Evolutionary conservation across 2,113 vertebrate species (phyloP).

Genomic region (Corythoichthys intestinalis): DNA sequence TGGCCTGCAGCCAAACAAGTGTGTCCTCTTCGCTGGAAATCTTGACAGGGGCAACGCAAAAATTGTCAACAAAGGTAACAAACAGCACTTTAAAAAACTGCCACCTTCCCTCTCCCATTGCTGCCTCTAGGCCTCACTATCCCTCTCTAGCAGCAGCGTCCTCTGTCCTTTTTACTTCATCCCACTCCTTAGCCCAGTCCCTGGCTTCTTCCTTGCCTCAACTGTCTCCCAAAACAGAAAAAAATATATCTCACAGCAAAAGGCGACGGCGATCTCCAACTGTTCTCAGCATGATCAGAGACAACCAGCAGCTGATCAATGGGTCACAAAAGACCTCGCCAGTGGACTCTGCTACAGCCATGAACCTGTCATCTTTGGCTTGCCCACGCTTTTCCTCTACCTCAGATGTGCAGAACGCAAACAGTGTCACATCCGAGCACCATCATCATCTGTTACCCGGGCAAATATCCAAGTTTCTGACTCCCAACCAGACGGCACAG

Average conservation of each 20-base stretch:
- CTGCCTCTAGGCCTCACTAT: conserved; percentile 53
- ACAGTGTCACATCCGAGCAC: conserved; percentile 42
- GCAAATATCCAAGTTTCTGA: conserved; percentile 35
- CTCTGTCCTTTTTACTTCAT: conserved; percentile 58
- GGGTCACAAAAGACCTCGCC: conserved; percentile 42
- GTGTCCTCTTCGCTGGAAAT: conserved; percentile 47
- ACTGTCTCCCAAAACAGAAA: conserved; percentile 50
- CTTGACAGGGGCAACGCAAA: conserved; percentile 63
- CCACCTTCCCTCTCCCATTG: conserved; percentile 52
- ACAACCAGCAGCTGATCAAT: conserved; percentile 54
- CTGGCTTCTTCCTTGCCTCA: conserved; percentile 59
- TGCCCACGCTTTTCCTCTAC: conserved; percentile 57
- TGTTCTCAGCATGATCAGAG: conserved; percentile 56
- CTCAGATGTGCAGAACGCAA: conserved; percentile 62
- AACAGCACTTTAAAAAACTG: conserved; percentile 88
- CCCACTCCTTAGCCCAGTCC: conserved; percentile 59
- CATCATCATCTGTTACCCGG: conserved; percentile 43
- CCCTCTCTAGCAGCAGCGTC: conserved; percentile 55
- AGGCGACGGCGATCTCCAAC: conserved; percentile 61
- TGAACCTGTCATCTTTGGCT: conserved; percentile 61
- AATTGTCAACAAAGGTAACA: conserved; percentile 70
- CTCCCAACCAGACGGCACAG: conserved; percentile 41
- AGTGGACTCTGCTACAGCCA: conserved; percentile 51
- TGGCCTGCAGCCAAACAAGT: conserved; percentile 40
- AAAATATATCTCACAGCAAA: conserved; percentile 58